Evolutionary conservation across 2,797 vertebrate species (phyloP).

Genomic region (Rhabdomys pumilio): DNA sequence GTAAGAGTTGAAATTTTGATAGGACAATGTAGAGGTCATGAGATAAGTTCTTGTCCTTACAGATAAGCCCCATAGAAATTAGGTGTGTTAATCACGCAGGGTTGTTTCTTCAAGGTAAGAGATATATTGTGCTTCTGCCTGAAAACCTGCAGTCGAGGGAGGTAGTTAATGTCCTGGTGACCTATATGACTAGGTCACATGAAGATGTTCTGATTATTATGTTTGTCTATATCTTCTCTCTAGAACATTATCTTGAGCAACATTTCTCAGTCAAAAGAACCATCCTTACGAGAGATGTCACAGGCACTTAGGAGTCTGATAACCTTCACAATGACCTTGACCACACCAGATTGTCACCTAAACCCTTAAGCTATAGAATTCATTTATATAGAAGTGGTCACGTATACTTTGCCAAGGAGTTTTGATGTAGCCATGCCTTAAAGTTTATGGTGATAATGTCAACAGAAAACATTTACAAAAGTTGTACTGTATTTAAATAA

Average conservation of each 20-base stretch:
- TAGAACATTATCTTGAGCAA: neutral
- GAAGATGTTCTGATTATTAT: too few relatives aligned
- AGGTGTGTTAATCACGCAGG: neutral
- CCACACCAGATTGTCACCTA: neutral
- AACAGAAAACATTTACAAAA: neutral
- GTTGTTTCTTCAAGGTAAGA: neutral
- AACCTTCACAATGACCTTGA: neutral
- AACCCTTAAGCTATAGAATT: too few relatives aligned
- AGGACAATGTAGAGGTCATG: conserved; percentile 28
- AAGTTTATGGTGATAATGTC: neutral
- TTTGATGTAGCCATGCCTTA: neutral
- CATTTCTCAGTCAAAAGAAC: neutral
- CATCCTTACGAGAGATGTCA: neutral
- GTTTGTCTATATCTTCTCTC: neutral
- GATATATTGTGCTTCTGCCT: neutral
- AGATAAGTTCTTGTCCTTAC: neutral
- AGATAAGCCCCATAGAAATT: too few relatives aligned
- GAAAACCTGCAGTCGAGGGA: neutral
- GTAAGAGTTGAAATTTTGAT: conserved; percentile 92
- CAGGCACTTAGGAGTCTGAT: too few relatives aligned
- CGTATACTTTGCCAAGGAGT: neutral
- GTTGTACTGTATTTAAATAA: too few relatives aligned
- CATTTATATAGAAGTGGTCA: neutral
- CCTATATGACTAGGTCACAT: neutral
- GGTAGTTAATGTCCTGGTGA: neutral